Evolutionary conservation across 1,140 invertebrate genomes (phyloP), one percentile per base, ranked within the genome.

Genomic region (Ceratina japonica): DNA sequence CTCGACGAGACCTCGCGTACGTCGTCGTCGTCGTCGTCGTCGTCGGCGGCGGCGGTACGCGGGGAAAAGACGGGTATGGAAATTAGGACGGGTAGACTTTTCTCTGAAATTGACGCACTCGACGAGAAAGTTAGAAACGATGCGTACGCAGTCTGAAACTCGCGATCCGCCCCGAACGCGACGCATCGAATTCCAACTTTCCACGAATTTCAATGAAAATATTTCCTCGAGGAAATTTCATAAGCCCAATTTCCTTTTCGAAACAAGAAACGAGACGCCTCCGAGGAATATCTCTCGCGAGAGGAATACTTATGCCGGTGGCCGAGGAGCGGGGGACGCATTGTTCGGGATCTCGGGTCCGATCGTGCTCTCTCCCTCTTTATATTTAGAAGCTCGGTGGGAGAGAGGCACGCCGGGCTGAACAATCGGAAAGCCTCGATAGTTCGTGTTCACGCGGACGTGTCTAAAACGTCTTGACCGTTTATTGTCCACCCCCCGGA

Each of bases 361-460:
- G 24, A 66, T 71, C 68, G 31, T 52, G n/a, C 66, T 64, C 71
- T 31, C 24, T 62, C 62, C 71, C 51, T 18, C 68, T 51, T 44
- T 56, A 49, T 69, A 44, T 44, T 44, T 49, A 27, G 27, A 58
- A 49, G 63, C 27, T 31, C 27, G 51, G 73, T 71, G 61, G 62
- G 61, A 18, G n/a, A 73, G 72, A 82, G 77, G 80, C 63, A 52
- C 20, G 65, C 20, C 49, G 51, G 66, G 12, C 71, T 59, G 62
- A 31, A 74, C 76, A 85, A 86, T 86, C 79, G 84, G 71, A 84
- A 85, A 70, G 62, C 15, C 49, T 61, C 66, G 37, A 82, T 82
- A 79, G 84, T 85, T 80, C 80, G 84, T 83, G 83, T 72, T 82
- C 84, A 77, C 58, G 64, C 80, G 62, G 58, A 85, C 80, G 84